A percentile compares a stretch with the other conserved stretches of the same genome.
phyloP scores from a whole-genome alignment of 2,888 invertebrate genomes.

The Gortyna flavago region DNA sequence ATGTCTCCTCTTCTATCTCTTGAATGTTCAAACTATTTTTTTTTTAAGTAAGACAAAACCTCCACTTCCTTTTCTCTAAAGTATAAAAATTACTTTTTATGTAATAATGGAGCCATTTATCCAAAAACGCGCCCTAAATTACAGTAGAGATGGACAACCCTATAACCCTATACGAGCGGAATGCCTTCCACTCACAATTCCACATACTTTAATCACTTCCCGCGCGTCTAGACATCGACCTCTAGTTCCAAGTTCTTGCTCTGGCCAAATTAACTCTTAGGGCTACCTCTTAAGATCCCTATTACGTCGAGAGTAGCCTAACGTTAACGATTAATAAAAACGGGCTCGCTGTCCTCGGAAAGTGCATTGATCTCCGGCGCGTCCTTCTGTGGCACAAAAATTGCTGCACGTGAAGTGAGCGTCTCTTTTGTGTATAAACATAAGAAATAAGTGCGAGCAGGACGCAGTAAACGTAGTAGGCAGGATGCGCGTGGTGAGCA shows the following conservation, averaged over 20 bases:
- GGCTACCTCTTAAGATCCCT: conserved; percentile 77
- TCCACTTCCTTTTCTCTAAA: too few species aligned
- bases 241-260: conserved; percentile 65
- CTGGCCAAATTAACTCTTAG: conserved; percentile 79
- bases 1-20: neutral
- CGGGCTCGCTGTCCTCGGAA: conserved; percentile 88
- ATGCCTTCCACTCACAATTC: conserved; percentile 79
- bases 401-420: conserved; percentile 86
- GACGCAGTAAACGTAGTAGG: conserved; percentile 85
- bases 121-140: conserved; percentile 39
- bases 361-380: conserved; percentile 89
- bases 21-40: neutral
- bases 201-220: conserved; percentile 84
- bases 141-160: conserved; percentile 63
- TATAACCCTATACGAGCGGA: conserved; percentile 74
- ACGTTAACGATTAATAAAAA: conserved; percentile 85
- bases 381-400: conserved; percentile 89
- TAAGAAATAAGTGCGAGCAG: conserved; percentile 78
- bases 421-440: conserved; percentile 81
- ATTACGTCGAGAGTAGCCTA: conserved; percentile 74
- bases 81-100: neutral
- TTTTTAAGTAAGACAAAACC: neutral
- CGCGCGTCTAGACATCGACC: conserved; percentile 86
- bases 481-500: conserved; percentile 88
- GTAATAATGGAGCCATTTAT: conserved; percentile 32